Percentiles rank a stretch among this genome's conserved stretches.
These are phyloP conservation scores for Junco hyemalis DNA, from an alignment of 2,113 vertebrate genomes.

Conservation along the genomic window DNA sequence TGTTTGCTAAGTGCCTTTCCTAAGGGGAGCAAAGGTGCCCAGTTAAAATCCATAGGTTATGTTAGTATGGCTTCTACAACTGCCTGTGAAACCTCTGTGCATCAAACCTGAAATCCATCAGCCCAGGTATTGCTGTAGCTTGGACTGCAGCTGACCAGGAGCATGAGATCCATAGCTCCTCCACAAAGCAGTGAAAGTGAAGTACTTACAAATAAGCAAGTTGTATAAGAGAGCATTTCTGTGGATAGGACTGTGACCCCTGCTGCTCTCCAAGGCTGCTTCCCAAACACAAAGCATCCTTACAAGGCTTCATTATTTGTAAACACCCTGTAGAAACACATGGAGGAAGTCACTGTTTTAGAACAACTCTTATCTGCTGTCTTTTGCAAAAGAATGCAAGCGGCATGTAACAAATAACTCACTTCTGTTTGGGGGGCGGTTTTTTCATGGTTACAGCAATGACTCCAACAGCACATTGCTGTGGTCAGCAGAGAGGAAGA, in stretches of 20 bases:
- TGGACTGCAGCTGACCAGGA: neutral
- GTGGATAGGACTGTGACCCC: neutral
- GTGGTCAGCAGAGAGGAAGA: neutral
- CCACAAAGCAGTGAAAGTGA: conserved; percentile 18
- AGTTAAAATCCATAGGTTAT: neutral
- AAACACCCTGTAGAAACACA: neutral
- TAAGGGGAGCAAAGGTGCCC: neutral
- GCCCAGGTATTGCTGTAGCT: neutral
- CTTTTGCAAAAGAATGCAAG: neutral
- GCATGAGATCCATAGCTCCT: neutral
- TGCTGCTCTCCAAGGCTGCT: conserved; percentile 41
- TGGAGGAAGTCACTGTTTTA: conserved; percentile 2
- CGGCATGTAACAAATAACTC: neutral
- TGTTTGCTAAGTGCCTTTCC: neutral
- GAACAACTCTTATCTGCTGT: conserved; percentile 7
- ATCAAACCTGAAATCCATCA: neutral
- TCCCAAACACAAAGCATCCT: conserved; percentile 15
- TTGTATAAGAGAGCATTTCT: neutral
- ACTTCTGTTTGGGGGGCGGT: neutral
- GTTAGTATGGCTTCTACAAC: neutral
- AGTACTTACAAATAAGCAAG: neutral
- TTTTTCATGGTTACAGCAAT: conserved; percentile 16
- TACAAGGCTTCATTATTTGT: conserved; percentile 2
- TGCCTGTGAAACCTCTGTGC: neutral
- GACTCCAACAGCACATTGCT: neutral